phyloP scores from a whole-genome alignment of 2,797 vertebrate species.

The Cheirogaleus major region DNA sequence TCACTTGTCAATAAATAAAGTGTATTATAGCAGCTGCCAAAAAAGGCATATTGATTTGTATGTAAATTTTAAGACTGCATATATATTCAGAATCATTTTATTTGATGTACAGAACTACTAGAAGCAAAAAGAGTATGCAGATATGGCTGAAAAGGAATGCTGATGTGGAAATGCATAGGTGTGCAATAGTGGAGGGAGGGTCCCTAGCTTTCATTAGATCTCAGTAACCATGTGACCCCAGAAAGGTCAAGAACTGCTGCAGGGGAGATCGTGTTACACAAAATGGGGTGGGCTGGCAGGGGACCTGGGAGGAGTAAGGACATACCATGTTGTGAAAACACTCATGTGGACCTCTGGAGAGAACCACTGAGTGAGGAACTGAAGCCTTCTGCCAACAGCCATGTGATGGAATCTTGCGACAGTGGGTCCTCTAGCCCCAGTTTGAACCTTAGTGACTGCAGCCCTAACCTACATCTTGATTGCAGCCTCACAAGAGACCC shows the following conservation, averaged over 20 bases:
- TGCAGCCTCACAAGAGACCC: not conserved
- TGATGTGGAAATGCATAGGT: no score
- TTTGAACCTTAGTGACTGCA: not conserved
- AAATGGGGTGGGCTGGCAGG: not conserved
- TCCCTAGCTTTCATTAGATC: not conserved
- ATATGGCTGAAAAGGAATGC: not conserved
- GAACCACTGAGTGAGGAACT: not conserved
- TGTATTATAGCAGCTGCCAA: not conserved
- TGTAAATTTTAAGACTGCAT: not conserved
- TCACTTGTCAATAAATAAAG: not conserved
- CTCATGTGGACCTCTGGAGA: not conserved
- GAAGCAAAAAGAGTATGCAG: not conserved
- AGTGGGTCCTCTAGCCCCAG: no score
- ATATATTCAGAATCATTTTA: not conserved
- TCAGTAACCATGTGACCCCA: not conserved
- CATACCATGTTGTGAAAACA: not conserved
- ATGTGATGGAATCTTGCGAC: not conserved
- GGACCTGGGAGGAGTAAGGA: not conserved
- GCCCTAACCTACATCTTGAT: not conserved
- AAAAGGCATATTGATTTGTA: not conserved
- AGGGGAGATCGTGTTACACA: not conserved
- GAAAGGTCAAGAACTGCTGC: not conserved
- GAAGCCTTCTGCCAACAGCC: not conserved
- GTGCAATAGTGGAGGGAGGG: not conserved
- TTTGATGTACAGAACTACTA: not conserved